Conservation (phyloP, 2,113 vertebrate genomes). For the Phyllostomus discolor region DNA sequence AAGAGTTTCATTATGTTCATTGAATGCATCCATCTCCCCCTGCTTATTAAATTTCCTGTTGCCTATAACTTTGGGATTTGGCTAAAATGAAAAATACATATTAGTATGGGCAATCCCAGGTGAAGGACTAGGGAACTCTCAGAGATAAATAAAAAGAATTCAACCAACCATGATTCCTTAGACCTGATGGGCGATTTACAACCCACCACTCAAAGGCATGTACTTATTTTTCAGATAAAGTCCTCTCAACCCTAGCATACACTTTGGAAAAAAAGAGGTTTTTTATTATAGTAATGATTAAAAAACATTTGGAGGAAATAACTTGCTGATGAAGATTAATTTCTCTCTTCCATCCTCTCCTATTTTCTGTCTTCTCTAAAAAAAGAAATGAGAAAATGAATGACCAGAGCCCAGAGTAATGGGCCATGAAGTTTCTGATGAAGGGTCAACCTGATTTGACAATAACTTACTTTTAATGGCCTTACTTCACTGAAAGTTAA, state of each 20-base stretch:
- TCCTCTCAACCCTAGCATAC: constrained; percentile 17
- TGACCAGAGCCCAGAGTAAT: background rate
- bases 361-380: constrained; percentile 39
- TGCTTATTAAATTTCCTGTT: constrained; percentile 13
- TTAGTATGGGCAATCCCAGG: background rate
- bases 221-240: constrained; percentile 10
- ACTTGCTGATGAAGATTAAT: constrained; percentile 45
- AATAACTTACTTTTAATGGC: background rate
- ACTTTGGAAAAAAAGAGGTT: constrained; percentile 32
- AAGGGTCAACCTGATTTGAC: background rate
- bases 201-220: background rate
- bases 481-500: background rate
- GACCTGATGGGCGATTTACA: background rate
- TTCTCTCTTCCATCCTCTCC: background rate
- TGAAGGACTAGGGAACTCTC: background rate
- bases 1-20: background rate
- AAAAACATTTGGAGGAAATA: constrained; percentile 51
- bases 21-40: background rate
- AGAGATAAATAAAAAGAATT: constrained; percentile 16
- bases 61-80: background rate
- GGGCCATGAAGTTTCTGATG: background rate
- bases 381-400: background rate
- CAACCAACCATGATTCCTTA: background rate
- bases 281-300: constrained; percentile 38
- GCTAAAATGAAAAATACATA: constrained; percentile 7